Conservation (phyloP, 2,797 vertebrate genomes). For the Alauda arvensis region DNA sequence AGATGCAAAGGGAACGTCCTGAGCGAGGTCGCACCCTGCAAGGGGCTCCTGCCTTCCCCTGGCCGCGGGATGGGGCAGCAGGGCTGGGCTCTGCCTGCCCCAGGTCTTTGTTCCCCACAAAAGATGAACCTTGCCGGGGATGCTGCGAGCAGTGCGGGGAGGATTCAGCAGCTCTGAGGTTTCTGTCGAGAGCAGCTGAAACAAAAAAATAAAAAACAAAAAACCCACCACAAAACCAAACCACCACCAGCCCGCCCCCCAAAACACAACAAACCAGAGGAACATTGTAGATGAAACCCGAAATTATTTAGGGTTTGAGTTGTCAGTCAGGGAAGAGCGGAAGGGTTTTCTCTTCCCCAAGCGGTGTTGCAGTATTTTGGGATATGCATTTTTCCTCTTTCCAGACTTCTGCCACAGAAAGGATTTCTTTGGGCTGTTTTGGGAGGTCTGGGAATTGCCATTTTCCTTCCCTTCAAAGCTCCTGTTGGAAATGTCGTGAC, state of each 20-base stretch:
- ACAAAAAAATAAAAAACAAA: too few relatives aligned
- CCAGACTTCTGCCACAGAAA: background rate
- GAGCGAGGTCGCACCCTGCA: fast-evolving
- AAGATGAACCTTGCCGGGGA: slow-evolving; percentile 1
- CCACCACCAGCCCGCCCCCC: fast-evolving
- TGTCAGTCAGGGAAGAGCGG: background rate
- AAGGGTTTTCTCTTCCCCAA: background rate
- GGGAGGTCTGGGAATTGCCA: background rate
- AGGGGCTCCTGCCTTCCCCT: background rate
- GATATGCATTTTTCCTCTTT: background rate
- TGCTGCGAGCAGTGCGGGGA: background rate
- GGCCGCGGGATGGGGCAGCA: background rate
- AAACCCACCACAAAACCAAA: background rate
- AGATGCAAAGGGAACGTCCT: background rate
- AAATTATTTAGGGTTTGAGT: background rate
- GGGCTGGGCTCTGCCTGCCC: background rate
- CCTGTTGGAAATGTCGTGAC: background rate
- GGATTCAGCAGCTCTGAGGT: background rate
- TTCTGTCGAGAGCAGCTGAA: background rate
- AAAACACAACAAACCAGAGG: background rate
- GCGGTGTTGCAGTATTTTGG: background rate
- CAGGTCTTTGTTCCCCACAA: slow-evolving; percentile 5
- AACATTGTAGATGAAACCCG: background rate
- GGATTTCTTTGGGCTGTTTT: background rate
- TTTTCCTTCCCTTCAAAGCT: background rate